These are phyloP conservation scores for Tachycineta bicolor DNA, from an alignment of 2,113 vertebrate genomes.

Conservation along the genomic window DNA sequence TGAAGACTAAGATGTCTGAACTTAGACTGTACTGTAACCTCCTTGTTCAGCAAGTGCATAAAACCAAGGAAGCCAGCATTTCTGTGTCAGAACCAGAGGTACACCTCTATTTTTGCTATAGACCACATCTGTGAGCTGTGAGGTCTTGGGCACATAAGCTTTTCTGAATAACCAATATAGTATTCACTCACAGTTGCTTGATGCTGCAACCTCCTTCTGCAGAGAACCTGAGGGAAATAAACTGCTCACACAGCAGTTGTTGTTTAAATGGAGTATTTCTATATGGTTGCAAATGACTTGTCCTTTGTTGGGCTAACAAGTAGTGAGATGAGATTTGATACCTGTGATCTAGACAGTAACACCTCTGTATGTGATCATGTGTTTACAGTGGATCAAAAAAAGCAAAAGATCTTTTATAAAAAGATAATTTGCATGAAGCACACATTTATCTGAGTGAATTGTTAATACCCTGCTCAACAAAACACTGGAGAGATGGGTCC, in stretches of 20 bases:
- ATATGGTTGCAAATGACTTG: neutral
- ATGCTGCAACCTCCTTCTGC: neutral
- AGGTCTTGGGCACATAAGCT: neutral
- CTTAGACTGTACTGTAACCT: slow-evolving; percentile 97
- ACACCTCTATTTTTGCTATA: neutral
- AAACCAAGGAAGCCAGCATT: slow-evolving; percentile 79
- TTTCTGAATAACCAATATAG: neutral
- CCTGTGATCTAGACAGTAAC: neutral
- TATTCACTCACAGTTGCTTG: neutral
- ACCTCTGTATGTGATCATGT: neutral
- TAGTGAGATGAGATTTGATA: neutral
- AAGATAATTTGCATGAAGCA: neutral
- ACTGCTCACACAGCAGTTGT: neutral
- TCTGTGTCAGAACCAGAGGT: slow-evolving; percentile 71
- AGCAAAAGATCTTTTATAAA: neutral
- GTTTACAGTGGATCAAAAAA: neutral
- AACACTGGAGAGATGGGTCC: neutral
- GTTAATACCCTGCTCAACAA: neutral
- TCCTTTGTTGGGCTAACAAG: neutral
- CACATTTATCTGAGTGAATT: neutral
- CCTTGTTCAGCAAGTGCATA: slow-evolving; percentile 95
- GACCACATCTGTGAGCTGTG: neutral
- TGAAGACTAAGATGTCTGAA: slow-evolving; percentile 98
- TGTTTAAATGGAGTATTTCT: neutral
- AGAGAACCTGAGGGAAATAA: neutral